Conservation (phyloP, 1,140 invertebrate species). For the Neelides sp. region DNA sequence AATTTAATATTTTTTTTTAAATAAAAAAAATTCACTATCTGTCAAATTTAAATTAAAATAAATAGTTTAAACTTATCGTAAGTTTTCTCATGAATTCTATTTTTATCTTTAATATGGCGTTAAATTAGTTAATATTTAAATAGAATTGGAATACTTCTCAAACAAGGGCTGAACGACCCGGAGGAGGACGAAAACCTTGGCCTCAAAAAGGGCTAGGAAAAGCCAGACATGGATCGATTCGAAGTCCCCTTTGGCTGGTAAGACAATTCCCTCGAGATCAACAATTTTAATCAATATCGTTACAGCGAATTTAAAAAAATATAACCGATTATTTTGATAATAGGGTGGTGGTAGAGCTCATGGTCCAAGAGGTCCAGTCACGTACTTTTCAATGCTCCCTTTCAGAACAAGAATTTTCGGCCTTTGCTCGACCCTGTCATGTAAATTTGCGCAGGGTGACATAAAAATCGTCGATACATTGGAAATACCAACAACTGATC, state of each 20-base stretch:
- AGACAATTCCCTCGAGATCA: no score
- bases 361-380: conserved; percentile 61
- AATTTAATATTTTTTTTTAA: neutral
- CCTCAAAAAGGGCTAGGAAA: conserved; percentile 84
- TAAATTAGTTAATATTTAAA: conserved; percentile 2
- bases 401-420: conserved; percentile 60
- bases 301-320: no score
- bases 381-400: conserved; percentile 86
- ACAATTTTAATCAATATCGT: neutral
- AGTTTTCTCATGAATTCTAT: conserved; percentile 4
- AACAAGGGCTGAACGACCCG: conserved; percentile 66
- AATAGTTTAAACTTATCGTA: no score
- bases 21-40: neutral
- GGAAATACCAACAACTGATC: conserved; percentile 70
- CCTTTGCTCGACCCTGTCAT: conserved; percentile 64
- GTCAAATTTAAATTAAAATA: conserved; percentile 3
- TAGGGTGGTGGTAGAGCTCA: no score
- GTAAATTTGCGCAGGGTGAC: conserved; percentile 84
- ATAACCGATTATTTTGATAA: no score
- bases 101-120: neutral
- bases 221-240: conserved; percentile 78
- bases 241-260: conserved; percentile 71
- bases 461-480: conserved; percentile 78
- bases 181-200: conserved; percentile 84
- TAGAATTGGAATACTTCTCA: conserved; percentile 56